Evolutionary conservation across 1,140 invertebrate species (phyloP).

Genomic region (Bombus sylvicola): DNA sequence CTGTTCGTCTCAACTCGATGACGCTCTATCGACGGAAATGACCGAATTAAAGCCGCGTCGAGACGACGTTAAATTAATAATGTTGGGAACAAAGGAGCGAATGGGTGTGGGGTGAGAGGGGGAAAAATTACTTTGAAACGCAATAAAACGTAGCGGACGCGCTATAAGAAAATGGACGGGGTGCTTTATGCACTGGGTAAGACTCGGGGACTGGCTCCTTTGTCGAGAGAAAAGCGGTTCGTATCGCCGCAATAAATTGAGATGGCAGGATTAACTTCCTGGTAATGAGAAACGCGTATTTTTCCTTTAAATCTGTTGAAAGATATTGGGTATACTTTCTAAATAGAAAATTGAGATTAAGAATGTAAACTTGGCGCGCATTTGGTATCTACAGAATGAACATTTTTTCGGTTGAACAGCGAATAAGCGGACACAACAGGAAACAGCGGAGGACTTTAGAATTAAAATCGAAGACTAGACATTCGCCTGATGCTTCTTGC

Average conservation of each 20-base stretch:
- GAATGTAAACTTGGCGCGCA: background rate
- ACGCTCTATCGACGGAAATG: constrained; percentile 10
- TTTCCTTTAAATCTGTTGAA: background rate
- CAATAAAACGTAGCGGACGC: background rate
- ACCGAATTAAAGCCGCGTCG: constrained; percentile 5
- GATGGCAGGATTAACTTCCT: background rate
- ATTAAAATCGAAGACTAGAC: background rate
- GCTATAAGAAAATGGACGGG: background rate
- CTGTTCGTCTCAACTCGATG: background rate
- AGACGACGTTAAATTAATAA: constrained; percentile 21
- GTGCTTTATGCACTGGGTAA: background rate
- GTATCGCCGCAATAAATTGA: background rate
- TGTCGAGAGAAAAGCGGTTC: background rate
- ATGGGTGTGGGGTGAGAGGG: background rate
- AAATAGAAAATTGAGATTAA: background rate
- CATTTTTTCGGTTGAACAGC: no score
- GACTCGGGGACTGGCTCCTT: background rate
- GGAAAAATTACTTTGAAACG: constrained; percentile 19
- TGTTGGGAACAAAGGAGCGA: constrained; percentile 18
- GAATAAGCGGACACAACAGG: no score
- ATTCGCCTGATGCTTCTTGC: background rate
- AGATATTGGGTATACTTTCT: background rate
- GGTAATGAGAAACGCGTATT: background rate
- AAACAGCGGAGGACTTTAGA: background rate
- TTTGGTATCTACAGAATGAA: background rate